Percentiles rank a stretch among this genome's conserved stretches.
These are phyloP conservation scores for Tanypteryx hageni DNA, from an alignment of 2,888 invertebrate genomes.

Conservation along the genomic window DNA sequence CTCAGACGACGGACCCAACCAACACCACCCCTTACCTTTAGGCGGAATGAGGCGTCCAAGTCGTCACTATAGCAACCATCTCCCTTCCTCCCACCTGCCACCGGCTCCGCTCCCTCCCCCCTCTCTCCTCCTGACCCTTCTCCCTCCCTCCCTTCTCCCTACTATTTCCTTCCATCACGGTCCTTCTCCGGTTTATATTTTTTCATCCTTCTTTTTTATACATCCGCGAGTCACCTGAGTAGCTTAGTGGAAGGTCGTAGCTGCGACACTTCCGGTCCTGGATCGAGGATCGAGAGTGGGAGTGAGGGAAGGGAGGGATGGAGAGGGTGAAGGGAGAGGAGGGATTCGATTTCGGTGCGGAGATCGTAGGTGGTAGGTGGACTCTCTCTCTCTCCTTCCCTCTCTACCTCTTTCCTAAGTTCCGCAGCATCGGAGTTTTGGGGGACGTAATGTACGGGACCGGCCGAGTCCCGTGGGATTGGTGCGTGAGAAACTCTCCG, in stretches of 20 bases:
- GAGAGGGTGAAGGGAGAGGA: neutral
- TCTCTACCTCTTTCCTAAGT: neutral
- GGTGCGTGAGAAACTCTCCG: neutral
- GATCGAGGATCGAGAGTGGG: neutral
- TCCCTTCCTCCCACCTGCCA: neutral
- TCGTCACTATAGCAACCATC: slow-evolving; percentile 58
- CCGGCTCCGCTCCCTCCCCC: slow-evolving; percentile 23
- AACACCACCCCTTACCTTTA: slow-evolving; percentile 51
- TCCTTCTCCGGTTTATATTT: neutral
- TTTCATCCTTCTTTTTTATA: neutral
- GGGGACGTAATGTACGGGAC: slow-evolving; percentile 18
- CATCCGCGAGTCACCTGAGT: slow-evolving; percentile 42
- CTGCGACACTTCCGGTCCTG: slow-evolving; percentile 54
- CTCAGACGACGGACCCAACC: slow-evolving; percentile 39
- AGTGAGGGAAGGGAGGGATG: neutral
- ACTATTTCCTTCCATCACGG: neutral
- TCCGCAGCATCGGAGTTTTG: neutral
- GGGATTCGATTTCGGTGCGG: neutral
- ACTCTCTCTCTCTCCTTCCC: neutral
- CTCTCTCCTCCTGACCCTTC: neutral
- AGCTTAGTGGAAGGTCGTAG: slow-evolving; percentile 55
- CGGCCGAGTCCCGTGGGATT: slow-evolving; percentile 46
- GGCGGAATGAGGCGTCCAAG: slow-evolving; percentile 62
- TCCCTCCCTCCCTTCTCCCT: neutral
- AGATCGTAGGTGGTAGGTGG: neutral